Conservation (phyloP, 2,888 invertebrate species). For the Abrostola tripartita region DNA sequence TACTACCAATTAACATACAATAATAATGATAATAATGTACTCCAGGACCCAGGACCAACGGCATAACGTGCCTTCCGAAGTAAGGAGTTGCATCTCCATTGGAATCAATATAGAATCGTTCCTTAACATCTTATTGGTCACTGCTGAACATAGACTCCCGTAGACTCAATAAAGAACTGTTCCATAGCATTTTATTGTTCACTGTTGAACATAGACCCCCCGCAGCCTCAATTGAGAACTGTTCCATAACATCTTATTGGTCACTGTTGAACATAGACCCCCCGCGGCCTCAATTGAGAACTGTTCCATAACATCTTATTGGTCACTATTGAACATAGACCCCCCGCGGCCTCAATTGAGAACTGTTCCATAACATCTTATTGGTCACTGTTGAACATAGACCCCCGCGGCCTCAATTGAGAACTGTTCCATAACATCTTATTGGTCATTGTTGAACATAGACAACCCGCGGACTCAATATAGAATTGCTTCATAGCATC, state of each 20-base stretch:
- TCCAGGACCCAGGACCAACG: too few relatives aligned
- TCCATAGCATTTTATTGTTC: background rate
- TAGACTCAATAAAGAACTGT: background rate
- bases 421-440: background rate
- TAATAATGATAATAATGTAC: too few relatives aligned
- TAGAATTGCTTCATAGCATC: background rate
- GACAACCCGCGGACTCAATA: background rate
- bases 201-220: background rate
- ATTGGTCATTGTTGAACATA: background rate
- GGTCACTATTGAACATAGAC: background rate
- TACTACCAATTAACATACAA: too few relatives aligned
- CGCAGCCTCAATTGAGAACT: background rate
- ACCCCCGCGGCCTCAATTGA: too few relatives aligned
- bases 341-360: background rate
- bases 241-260: background rate
- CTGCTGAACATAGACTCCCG: background rate
- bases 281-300: background rate
- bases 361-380: background rate
- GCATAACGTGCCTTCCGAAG: too few relatives aligned
- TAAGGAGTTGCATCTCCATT: background rate
- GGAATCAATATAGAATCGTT: background rate
- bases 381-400: background rate
- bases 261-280: background rate
- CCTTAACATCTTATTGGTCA: background rate
- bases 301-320: background rate